A percentile compares a stretch with the other conserved stretches of the same genome.
phyloP scores from a whole-genome alignment of 2,888 invertebrate species.

The Macrophya annulata region DNA sequence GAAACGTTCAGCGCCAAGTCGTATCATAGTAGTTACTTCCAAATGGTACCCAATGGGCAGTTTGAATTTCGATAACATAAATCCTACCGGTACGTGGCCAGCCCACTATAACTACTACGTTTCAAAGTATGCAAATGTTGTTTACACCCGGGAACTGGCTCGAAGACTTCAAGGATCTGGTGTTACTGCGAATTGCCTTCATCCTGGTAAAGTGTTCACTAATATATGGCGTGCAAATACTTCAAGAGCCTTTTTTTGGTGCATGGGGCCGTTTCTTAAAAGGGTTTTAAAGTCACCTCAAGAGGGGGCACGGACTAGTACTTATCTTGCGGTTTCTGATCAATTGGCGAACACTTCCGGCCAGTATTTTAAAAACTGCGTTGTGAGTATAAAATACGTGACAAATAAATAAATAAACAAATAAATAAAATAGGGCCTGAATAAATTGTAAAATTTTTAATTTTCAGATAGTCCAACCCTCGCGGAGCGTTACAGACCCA shows the following conservation, averaged over 20 bases:
- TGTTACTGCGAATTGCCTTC: constrained; percentile 92
- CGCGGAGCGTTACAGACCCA: constrained; percentile 84
- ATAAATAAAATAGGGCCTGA: neutral
- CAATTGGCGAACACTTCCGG: constrained; percentile 86
- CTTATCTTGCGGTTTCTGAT: constrained; percentile 90
- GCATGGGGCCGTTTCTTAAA: constrained; percentile 84
- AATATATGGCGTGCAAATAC: constrained; percentile 90
- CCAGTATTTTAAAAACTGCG: constrained; percentile 91
- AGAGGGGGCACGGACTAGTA: constrained; percentile 91
- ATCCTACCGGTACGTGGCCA: constrained; percentile 86
- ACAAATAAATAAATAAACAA: neutral
- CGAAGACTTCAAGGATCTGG: constrained; percentile 88
- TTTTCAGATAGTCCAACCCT: constrained; percentile 82
- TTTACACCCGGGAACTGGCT: constrained; percentile 90
- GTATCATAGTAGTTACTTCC: constrained; percentile 92
- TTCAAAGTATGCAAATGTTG: constrained; percentile 92
- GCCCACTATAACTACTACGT: constrained; percentile 88
- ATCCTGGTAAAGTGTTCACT: constrained; percentile 92
- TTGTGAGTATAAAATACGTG: constrained; percentile 73
- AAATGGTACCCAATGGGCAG: constrained; percentile 88
- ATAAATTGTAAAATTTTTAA: neutral
- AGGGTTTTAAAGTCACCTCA: constrained; percentile 88
- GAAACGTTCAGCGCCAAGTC: constrained; percentile 88
- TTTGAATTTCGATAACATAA: constrained; percentile 88
- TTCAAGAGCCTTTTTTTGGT: constrained; percentile 88